Conservation (phyloP, 1,140 invertebrate species). For the Rhagoletis zephyria region DNA sequence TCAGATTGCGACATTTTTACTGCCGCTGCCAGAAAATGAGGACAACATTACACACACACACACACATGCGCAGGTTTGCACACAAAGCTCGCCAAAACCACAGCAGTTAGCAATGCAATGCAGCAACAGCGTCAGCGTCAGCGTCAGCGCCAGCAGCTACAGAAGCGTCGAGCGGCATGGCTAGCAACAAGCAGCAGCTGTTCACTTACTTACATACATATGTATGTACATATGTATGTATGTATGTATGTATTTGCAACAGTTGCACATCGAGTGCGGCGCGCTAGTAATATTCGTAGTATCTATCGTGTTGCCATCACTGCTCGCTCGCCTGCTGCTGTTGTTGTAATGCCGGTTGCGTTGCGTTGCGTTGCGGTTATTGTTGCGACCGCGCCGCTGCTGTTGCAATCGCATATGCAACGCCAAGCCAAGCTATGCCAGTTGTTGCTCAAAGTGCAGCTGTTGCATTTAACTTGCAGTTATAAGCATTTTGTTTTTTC, state of each 20-base stretch:
- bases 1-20: constrained; percentile 48
- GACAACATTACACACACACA: constrained; percentile 3
- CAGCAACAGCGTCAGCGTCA: background rate
- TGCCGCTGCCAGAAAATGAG: constrained; percentile 8
- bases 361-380: background rate
- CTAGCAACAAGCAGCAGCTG: constrained; percentile 18
- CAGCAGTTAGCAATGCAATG: background rate
- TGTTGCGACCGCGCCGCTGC: background rate
- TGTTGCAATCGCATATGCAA: background rate
- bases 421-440: background rate
- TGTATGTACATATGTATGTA: too few relatives aligned
- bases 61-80: background rate
- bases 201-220: background rate
- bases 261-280: constrained; percentile 30
- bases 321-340: background rate
- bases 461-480: constrained; percentile 41
- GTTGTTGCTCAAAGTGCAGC: constrained; percentile 15
- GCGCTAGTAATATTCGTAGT: background rate
- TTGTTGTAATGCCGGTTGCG: background rate
- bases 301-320: background rate
- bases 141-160: background rate
- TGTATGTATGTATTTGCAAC: constrained; percentile 6
- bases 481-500: background rate
- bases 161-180: background rate
- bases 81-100: background rate